Evolutionary conservation across 2,113 vertebrate species (phyloP).

Genomic region (Ophiodon elongatus): DNA sequence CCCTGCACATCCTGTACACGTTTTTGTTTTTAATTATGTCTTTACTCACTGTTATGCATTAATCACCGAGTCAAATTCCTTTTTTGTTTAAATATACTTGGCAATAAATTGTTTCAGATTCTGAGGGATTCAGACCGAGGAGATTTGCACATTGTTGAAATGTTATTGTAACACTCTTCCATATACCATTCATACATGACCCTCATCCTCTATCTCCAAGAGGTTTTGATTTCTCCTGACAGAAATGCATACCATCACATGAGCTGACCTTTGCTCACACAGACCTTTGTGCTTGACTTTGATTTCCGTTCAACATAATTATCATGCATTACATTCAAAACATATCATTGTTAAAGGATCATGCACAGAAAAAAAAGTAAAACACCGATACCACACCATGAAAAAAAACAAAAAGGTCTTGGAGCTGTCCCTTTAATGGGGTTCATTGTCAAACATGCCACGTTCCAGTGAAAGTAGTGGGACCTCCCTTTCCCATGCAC

Average conservation of each 20-base stretch:
- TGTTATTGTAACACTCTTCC: neutral
- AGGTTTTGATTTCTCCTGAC: neutral
- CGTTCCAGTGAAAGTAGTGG: neutral
- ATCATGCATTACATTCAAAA: neutral
- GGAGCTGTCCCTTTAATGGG: constrained; percentile 46
- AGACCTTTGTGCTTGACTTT: constrained; percentile 8
- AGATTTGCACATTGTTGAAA: neutral
- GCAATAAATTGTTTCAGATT: neutral
- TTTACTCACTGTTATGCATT: no score
- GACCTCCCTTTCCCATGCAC: constrained; percentile 22
- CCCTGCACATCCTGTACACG: neutral
- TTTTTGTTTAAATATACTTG: no score
- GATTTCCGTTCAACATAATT: constrained; percentile 7
- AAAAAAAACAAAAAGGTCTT: neutral
- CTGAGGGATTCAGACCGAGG: neutral
- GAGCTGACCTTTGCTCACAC: constrained; percentile 1
- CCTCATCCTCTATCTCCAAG: neutral
- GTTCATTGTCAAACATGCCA: constrained; percentile 42
- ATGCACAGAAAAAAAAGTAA: neutral
- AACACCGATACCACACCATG: no score
- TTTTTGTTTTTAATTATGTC: no score
- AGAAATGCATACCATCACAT: constrained; percentile 21
- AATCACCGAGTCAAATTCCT: no score
- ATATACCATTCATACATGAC: neutral
- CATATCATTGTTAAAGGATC: neutral